Conservation (phyloP, 2,113 vertebrate species). For the Genyomyrus donnyi region DNA sequence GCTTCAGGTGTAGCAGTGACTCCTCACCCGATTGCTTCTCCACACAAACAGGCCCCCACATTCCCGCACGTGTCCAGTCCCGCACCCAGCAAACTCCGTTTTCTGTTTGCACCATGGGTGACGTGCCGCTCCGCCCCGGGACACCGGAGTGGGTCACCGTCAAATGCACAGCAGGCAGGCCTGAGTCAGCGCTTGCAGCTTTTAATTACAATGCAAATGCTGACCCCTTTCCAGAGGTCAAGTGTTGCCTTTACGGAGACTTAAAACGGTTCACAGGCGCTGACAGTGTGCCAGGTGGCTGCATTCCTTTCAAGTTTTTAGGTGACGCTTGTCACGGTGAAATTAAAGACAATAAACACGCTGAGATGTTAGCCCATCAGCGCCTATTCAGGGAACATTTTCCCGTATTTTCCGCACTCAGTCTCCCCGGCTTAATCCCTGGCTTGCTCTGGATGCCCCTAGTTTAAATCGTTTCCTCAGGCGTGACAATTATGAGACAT, state of each 20-base stretch:
- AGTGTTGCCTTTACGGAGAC: constrained; percentile 23
- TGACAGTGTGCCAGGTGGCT: constrained; percentile 23
- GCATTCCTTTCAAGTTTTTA: constrained; percentile 54
- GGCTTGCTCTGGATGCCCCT: neutral
- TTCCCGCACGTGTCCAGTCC: constrained; percentile 10
- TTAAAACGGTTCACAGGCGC: constrained; percentile 26
- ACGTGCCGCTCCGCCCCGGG: neutral
- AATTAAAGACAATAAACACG: constrained; percentile 36
- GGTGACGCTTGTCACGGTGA: constrained; percentile 35
- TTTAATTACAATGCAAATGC: neutral
- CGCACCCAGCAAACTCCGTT: neutral
- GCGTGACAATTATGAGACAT: neutral
- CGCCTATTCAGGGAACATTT: neutral
- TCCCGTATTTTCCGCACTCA: neutral
- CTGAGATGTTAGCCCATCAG: constrained; percentile 24
- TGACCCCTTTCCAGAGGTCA: constrained; percentile 8
- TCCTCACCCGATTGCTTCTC: constrained; percentile 22
- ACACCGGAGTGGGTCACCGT: neutral
- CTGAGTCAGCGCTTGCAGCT: neutral
- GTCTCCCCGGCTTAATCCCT: too few species aligned
- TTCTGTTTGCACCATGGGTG: neutral
- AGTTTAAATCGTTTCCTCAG: neutral
- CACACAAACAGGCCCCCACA: constrained; percentile 4
- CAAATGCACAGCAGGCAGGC: neutral
- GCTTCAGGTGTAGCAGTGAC: constrained; percentile 30